Percentiles rank a stretch among this genome's conserved stretches.
These are phyloP conservation scores for Melanotaenia boesemani DNA, from an alignment of 2,797 vertebrate genomes.

Conservation along the genomic window DNA sequence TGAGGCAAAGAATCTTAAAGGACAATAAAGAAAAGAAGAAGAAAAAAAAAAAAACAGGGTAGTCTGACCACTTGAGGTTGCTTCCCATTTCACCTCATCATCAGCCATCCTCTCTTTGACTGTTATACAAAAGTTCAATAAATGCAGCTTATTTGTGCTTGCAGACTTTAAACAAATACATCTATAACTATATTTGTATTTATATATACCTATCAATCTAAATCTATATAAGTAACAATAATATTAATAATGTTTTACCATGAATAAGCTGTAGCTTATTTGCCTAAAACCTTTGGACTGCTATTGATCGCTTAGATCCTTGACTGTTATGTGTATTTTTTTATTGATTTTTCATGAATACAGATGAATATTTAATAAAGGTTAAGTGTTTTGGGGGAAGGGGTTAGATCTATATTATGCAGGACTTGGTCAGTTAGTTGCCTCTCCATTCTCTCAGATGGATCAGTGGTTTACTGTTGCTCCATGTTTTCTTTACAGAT, in stretches of 20 bases:
- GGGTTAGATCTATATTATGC: slow-evolving; percentile 84
- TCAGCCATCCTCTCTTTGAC: slow-evolving; percentile 89
- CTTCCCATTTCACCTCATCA: slow-evolving; percentile 86
- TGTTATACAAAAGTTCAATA: slow-evolving; percentile 90
- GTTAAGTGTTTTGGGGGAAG: slow-evolving; percentile 78
- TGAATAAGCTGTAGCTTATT: slow-evolving; percentile 92
- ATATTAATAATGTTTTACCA: slow-evolving; percentile 88
- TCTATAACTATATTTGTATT: slow-evolving; percentile 85
- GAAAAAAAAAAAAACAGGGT: slow-evolving; percentile 78
- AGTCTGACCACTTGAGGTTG: slow-evolving; percentile 82
- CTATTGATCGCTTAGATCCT: slow-evolving; percentile 89
- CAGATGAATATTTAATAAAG: slow-evolving; percentile 87
- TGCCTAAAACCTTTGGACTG: slow-evolving; percentile 90
- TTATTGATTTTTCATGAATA: slow-evolving; percentile 89
- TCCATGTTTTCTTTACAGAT: slow-evolving; percentile 74
- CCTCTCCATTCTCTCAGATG: slow-evolving; percentile 84
- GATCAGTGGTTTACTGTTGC: slow-evolving; percentile 77
- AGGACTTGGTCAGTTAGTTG: slow-evolving; percentile 88
- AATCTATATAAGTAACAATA: slow-evolving; percentile 89
- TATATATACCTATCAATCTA: slow-evolving; percentile 85
- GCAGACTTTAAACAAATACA: slow-evolving; percentile 87
- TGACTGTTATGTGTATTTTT: slow-evolving; percentile 91
- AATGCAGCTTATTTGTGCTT: slow-evolving; percentile 92
- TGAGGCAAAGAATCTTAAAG: slow-evolving; percentile 70
- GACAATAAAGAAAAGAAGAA: slow-evolving; percentile 36